Evolutionary conservation across 2,113 vertebrate species (phyloP).

Genomic region (Malaclemys terrapin): DNA sequence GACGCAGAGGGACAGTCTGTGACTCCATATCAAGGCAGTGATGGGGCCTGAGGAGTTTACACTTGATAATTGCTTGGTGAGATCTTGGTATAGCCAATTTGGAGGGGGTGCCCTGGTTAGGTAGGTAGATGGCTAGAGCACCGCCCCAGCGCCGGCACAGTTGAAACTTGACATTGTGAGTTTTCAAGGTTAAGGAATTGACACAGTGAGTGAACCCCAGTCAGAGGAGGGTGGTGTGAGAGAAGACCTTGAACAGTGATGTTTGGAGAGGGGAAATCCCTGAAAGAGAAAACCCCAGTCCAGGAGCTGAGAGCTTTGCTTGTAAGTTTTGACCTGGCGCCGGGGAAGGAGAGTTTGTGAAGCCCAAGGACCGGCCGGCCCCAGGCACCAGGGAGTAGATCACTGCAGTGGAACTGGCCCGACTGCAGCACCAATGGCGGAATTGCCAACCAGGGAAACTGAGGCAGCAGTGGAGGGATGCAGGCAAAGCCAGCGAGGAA

Average conservation of each 20-base stretch:
- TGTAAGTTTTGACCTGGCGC: not conserved
- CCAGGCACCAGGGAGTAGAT: not conserved
- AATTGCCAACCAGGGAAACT: not conserved
- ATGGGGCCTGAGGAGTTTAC: not conserved
- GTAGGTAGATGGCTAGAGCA: not conserved
- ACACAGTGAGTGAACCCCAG: not conserved
- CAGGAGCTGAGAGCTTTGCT: not conserved
- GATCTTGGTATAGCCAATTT: not conserved
- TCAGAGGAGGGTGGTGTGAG: not conserved
- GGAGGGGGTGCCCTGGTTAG: not conserved
- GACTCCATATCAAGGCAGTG: not conserved
- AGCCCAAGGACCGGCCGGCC: not conserved
- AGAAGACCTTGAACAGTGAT: not conserved
- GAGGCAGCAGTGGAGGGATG: not conserved
- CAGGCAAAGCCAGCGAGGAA: not conserved
- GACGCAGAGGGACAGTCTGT: not conserved
- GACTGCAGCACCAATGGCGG: not conserved
- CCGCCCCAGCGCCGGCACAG: accelerated
- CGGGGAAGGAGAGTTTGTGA: not conserved
- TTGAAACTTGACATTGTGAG: not conserved
- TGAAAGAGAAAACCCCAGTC: not conserved
- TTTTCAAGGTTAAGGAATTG: not conserved
- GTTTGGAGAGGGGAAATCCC: not conserved
- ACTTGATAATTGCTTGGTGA: not conserved
- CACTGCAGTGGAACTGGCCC: not conserved